phyloP scores from a whole-genome alignment of 1,140 invertebrate genomes.

The Apis dorsata region DNA sequence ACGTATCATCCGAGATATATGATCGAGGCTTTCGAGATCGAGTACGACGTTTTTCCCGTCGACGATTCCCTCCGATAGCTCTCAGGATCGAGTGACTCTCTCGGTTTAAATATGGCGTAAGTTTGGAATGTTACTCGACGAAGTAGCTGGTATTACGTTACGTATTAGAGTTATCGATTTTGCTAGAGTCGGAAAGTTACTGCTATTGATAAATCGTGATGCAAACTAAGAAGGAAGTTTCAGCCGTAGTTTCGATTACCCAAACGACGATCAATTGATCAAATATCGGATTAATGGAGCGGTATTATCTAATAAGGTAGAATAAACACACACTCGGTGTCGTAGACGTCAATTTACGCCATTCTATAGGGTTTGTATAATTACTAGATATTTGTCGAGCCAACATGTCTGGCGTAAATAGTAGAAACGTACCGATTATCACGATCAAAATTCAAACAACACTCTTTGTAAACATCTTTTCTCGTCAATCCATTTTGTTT shows the following conservation, averaged over 20 bases:
- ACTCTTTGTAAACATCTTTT: background rate
- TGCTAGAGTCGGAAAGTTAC: background rate
- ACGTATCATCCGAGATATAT: background rate
- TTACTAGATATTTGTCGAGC: slow-evolving; percentile 6
- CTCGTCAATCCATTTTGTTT: too few species aligned
- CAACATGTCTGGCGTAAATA: background rate
- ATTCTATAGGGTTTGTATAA: background rate
- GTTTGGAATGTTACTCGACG: background rate
- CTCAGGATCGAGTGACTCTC: too few species aligned
- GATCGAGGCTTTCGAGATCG: background rate
- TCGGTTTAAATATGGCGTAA: too few species aligned
- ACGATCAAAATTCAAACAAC: background rate
- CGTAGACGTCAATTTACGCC: slow-evolving; percentile 24
- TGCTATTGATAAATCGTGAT: background rate
- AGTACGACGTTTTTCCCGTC: too few species aligned
- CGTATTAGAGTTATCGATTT: background rate
- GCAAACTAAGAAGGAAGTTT: background rate
- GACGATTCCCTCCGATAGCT: too few species aligned
- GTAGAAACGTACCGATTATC: background rate
- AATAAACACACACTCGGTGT: slow-evolving; percentile 6
- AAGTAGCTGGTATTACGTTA: background rate
- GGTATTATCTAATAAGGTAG: slow-evolving; percentile 4
- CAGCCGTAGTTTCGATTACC: slow-evolving; percentile 9
- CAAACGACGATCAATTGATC: slow-evolving; percentile 4
- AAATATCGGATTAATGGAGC: background rate